phyloP scores from a whole-genome alignment of 2,113 vertebrate genomes.

The Hylia prasina region DNA sequence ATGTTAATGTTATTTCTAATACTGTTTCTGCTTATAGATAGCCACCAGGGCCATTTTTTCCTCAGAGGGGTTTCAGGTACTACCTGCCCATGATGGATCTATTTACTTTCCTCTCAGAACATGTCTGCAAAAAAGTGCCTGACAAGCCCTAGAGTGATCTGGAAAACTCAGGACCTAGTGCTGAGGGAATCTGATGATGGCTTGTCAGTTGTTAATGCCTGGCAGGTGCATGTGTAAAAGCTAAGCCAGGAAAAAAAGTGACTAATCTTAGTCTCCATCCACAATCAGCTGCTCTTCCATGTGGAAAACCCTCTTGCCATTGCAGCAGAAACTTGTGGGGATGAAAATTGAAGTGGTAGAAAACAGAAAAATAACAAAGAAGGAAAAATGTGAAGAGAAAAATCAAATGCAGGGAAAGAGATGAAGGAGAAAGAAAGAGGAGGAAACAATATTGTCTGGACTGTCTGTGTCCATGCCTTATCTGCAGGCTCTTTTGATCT shows the following conservation, averaged over 20 bases:
- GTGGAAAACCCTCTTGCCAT: neutral
- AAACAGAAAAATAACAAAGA: neutral
- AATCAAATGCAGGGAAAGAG: neutral
- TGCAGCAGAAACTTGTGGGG: neutral
- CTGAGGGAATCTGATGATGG: neutral
- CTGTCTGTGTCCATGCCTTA: neutral
- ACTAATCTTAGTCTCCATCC: neutral
- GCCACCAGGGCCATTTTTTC: neutral
- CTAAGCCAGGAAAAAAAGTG: neutral
- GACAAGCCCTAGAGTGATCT: neutral
- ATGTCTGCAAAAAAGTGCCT: neutral
- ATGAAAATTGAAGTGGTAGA: neutral
- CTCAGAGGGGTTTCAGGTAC: neutral
- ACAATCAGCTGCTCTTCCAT: neutral
- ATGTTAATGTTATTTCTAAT: neutral
- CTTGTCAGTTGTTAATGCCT: neutral
- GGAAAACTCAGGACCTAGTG: neutral
- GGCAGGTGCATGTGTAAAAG: neutral
- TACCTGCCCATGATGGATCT: neutral
- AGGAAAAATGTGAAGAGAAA: neutral
- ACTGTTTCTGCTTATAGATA: neutral
- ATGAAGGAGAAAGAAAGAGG: neutral
- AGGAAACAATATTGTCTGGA: neutral
- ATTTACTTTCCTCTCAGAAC: neutral
- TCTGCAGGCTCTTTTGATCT: neutral